phyloP scores from a whole-genome alignment of 2,797 vertebrate species.

The Platalea minor region DNA sequence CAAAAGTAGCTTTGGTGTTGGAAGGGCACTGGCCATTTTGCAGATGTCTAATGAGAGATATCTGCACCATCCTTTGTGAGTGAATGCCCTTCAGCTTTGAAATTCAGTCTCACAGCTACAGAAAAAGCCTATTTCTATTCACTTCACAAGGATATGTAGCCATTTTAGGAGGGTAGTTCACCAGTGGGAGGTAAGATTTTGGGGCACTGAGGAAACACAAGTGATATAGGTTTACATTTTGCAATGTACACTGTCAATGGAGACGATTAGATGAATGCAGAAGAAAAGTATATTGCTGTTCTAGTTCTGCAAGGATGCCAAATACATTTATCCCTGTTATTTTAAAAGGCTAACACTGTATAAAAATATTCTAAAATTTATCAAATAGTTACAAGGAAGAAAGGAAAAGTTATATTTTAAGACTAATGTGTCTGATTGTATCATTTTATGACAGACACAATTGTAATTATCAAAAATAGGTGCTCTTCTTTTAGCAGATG shows the following conservation, averaged over 20 bases:
- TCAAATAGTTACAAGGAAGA: not conserved
- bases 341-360: not conserved
- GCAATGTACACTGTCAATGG: not conserved
- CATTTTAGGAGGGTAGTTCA: not conserved
- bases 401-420: not conserved
- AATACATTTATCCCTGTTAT: not conserved
- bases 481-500: not conserved
- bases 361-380: not conserved
- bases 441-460: not conserved
- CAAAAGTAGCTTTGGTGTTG: not conserved
- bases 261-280: not conserved
- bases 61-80: not conserved
- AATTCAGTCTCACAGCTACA: not conserved
- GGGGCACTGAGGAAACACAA: not conserved
- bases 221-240: not conserved
- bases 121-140: not conserved
- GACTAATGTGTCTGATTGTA: not conserved
- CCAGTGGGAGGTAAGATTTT: not conserved
- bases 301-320: not conserved
- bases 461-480: not conserved
- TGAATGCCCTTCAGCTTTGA: not conserved
- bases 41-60: not conserved
- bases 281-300: not conserved
- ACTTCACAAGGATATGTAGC: not conserved
- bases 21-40: not conserved